Base-by-base conservation (phyloP, 1,140 invertebrate genomes). In the Sesamia nonagrioides region DNA sequence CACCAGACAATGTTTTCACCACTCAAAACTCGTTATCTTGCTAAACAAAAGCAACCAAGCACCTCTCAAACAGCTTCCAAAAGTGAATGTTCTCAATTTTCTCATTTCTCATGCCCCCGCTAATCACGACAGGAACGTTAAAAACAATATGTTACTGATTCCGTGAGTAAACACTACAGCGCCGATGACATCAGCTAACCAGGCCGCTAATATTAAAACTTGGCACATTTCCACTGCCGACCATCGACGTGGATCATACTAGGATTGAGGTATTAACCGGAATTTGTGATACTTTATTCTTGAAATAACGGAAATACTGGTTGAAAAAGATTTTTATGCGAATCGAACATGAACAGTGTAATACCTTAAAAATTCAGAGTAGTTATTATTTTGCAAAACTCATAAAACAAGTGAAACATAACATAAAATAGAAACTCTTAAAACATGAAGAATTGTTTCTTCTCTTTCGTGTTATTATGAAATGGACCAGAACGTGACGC, bases 131-230 rank as follows among this genome's bases (percentile, higher is more conserved):
- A 50, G 45, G 2, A 21, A n/a, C 21, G 18, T 48, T 33, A 69
- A 69, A 69, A 69, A 69, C 66, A 84, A 83, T 85, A 83, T 77
- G 35, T 79, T 75, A 60, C 73, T 17, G 40, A 71, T 81, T 80
- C 56, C 50, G 48, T 54, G 81, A 80, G 88, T 91, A 90, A 91
- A 91, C 88, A 90, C 82, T 84, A 69, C 71, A 61, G 21, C n/a
- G 52, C 74, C 80, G 85, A 88, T 90, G 88, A 90, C 88, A 88
- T 90, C 90, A 89, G 81, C 68, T 66, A 81, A 79, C 68, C 80
- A 60, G 76, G 77, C 81, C 86, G 85, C 86, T 88, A 88, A 88
- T 89, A 89, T 89, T 90, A 90, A 88, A 87, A 86, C 89, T 91
- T 91, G 90, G 90, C 90, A 79, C 54, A n/a, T 56, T 69, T 87